Percentiles rank a stretch among this genome's conserved stretches.
These are phyloP conservation scores for Megaptera novaeangliae DNA, from an alignment of 2,113 vertebrate species.

Conservation along the genomic window DNA sequence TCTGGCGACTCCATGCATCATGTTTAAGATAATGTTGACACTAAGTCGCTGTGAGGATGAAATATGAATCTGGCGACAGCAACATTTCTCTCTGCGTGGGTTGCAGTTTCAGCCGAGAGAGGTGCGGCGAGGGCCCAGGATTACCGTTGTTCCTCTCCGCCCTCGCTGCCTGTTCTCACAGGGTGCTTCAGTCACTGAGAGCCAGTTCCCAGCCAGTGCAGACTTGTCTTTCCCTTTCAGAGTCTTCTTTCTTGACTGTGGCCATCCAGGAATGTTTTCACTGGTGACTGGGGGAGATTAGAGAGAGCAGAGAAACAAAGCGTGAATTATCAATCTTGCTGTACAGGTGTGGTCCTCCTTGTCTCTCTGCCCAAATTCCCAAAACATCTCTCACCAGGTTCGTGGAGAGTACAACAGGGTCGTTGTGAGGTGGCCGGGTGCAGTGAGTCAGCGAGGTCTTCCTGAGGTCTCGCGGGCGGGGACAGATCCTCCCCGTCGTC, in stretches of 20 bases:
- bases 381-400: not conserved
- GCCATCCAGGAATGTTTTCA: not conserved
- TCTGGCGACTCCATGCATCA: not conserved
- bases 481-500: not conserved
- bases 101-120: not conserved
- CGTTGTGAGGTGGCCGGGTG: not conserved
- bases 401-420: not conserved
- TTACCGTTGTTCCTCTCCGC: not conserved
- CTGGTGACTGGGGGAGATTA: not conserved
- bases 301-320: slow-evolving; percentile 25
- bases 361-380: not conserved
- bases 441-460: not conserved
- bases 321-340: not conserved
- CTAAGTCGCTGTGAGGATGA: not conserved
- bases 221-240: not conserved
- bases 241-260: not conserved
- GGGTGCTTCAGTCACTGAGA: not conserved
- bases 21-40: not conserved
- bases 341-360: not conserved
- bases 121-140: not conserved
- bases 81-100: not conserved
- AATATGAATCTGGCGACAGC: not conserved
- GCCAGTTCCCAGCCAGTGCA: not conserved
- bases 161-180: not conserved
- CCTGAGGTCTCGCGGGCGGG: not conserved